Evolutionary conservation across 2,113 vertebrate species (phyloP).

Genomic region (Cnemophilus loriae): DNA sequence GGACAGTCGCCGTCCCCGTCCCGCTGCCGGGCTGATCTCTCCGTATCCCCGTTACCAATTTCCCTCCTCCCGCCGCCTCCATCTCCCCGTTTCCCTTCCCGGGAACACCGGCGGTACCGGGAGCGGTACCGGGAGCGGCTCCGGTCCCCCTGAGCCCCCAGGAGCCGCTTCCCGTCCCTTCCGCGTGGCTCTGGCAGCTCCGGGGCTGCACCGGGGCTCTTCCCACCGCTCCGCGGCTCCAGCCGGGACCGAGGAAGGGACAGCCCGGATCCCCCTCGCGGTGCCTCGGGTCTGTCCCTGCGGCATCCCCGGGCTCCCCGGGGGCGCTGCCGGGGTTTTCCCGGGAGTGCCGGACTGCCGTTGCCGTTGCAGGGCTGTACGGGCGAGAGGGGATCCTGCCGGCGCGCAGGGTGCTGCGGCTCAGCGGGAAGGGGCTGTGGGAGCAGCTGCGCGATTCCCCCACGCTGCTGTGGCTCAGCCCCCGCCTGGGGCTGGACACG

Average conservation of each 20-base stretch:
- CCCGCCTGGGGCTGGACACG: conserved; percentile 82
- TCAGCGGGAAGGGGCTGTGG: conserved; percentile 76
- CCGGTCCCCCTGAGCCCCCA: background rate
- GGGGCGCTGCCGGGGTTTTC: no score
- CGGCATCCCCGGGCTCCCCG: no score
- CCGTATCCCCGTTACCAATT: background rate
- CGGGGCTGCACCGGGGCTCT: background rate
- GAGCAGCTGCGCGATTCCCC: conserved; percentile 81
- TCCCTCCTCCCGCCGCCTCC: background rate
- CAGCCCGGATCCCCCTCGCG: no score
- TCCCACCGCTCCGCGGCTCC: no score
- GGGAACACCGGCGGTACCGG: background rate
- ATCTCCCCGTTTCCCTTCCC: background rate
- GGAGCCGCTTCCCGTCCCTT: background rate
- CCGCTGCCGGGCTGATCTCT: background rate
- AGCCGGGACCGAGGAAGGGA: no score
- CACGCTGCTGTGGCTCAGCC: conserved; percentile 86
- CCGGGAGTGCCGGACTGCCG: background rate
- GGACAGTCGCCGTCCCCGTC: background rate
- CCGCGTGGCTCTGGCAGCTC: background rate
- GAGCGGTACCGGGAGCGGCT: background rate
- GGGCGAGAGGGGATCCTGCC: conserved; percentile 87
- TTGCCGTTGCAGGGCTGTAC: conserved; percentile 80
- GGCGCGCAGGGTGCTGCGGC: conserved; percentile 76
- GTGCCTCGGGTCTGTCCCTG: no score